Percentiles rank a stretch among this genome's conserved stretches.
phyloP scores from a whole-genome alignment of 2,113 vertebrate species.

The Corythaixoides concolor region DNA sequence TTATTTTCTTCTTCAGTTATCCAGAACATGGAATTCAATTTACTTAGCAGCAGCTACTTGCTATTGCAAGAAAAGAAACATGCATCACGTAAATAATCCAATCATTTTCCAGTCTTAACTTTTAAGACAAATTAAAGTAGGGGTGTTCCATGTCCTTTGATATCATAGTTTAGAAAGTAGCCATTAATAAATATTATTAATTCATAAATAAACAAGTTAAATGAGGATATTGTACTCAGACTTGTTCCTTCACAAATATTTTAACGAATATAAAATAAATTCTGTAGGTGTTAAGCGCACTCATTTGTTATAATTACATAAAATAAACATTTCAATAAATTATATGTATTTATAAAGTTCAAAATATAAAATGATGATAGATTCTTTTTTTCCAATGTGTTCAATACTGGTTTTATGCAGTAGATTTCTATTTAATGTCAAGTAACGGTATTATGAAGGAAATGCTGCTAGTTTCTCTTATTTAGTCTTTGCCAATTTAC shows the following conservation, averaged over 20 bases:
- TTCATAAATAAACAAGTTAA: neutral
- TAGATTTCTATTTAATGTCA: neutral
- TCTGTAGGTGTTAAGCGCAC: neutral
- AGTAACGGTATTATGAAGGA: neutral
- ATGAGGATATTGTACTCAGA: neutral
- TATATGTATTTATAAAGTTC: neutral
- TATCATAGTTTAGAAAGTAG: neutral
- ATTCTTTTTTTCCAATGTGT: neutral
- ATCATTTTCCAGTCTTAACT: neutral
- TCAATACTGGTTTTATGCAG: neutral
- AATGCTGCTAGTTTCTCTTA: neutral
- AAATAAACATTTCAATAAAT: neutral
- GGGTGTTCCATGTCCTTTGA: neutral
- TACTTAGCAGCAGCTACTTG: neutral
- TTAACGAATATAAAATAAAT: neutral
- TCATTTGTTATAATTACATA: neutral
- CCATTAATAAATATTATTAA: neutral
- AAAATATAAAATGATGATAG: neutral
- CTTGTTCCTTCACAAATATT: neutral
- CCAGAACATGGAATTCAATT: neutral
- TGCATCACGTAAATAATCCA: fast-evolving
- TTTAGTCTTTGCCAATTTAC: neutral
- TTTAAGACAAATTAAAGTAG: neutral
- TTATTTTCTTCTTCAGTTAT: neutral
- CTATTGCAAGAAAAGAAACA: neutral